Conservation (phyloP, 2,888 invertebrate species). For the Nomada ruficornis region DNA sequence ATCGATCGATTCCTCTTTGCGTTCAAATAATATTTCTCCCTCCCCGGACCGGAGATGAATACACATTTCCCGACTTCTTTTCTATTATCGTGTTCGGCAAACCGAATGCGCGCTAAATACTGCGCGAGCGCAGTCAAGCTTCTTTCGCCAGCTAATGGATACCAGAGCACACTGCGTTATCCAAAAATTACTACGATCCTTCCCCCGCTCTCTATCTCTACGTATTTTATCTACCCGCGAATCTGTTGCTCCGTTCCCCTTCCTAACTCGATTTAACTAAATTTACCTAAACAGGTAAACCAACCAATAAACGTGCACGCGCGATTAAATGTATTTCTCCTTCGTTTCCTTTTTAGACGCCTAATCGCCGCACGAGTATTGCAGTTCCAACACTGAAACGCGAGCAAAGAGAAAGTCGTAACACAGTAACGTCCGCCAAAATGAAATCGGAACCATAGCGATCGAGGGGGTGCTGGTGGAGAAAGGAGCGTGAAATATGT, state of each 20-base stretch:
- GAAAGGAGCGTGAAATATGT: not conserved
- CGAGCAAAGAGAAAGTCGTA: too few species aligned
- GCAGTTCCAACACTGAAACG: too few species aligned
- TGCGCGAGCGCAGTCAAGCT: slow-evolving; percentile 47
- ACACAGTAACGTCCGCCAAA: too few species aligned
- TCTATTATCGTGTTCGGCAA: slow-evolving; percentile 3
- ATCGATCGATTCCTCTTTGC: too few species aligned
- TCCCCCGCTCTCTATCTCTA: not conserved
- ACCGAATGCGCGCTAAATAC: slow-evolving; percentile 31
- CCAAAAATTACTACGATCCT: not conserved
- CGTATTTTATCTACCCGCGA: not conserved
- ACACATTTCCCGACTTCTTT: not conserved
- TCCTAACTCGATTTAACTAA: not conserved
- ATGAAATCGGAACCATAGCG: too few species aligned
- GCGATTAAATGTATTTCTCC: not conserved
- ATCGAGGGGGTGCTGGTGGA: not conserved
- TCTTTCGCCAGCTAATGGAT: slow-evolving; percentile 9
- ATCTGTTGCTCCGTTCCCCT: not conserved
- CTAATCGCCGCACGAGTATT: too few species aligned
- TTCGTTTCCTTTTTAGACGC: not conserved
- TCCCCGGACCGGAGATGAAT: too few species aligned
- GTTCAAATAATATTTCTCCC: not conserved
- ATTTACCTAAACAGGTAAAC: not conserved
- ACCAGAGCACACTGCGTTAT: slow-evolving; percentile 24
- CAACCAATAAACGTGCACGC: too few species aligned